Percentiles rank a stretch among this genome's conserved stretches.
phyloP scores from a whole-genome alignment of 2,888 invertebrate genomes.

The Vandiemenella viatica region DNA sequence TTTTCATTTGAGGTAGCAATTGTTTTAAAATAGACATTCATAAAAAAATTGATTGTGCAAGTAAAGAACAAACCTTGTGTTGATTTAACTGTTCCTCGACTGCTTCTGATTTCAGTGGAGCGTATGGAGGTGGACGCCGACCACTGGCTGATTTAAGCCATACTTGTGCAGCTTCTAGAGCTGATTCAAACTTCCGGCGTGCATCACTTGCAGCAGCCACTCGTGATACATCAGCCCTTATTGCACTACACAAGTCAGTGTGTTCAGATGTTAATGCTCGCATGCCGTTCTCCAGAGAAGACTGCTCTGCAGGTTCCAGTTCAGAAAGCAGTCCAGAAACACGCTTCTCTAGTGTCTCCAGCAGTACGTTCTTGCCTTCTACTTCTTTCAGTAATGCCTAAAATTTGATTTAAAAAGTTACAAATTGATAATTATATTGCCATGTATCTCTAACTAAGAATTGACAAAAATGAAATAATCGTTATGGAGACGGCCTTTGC shows the following conservation, averaged over 20 bases:
- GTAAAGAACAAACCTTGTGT: not conserved
- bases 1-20: not conserved
- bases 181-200: constrained; percentile 56
- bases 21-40: too few species aligned
- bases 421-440: too few species aligned
- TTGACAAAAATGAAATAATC: too few species aligned
- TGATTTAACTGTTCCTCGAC: not conserved
- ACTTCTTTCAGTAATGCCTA: constrained; percentile 62
- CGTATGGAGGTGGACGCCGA: too few species aligned
- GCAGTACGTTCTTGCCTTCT: constrained; percentile 65
- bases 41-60: too few species aligned
- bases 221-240: constrained; percentile 58
- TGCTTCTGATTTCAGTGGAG: too few species aligned
- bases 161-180: constrained; percentile 59
- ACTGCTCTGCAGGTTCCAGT: constrained; percentile 69
- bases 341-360: constrained; percentile 69
- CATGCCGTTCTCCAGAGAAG: constrained; percentile 57
- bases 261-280: constrained; percentile 59
- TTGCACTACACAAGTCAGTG: constrained; percentile 49
- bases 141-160: too few species aligned
- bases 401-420: constrained; percentile 9
- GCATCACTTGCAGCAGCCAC: constrained; percentile 50
- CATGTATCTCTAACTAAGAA: too few species aligned
- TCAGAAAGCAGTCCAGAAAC: constrained; percentile 72
- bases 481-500: too few species aligned